Evolutionary conservation across 2,113 vertebrate species (phyloP).

Genomic region (Sebastes fasciatus): DNA sequence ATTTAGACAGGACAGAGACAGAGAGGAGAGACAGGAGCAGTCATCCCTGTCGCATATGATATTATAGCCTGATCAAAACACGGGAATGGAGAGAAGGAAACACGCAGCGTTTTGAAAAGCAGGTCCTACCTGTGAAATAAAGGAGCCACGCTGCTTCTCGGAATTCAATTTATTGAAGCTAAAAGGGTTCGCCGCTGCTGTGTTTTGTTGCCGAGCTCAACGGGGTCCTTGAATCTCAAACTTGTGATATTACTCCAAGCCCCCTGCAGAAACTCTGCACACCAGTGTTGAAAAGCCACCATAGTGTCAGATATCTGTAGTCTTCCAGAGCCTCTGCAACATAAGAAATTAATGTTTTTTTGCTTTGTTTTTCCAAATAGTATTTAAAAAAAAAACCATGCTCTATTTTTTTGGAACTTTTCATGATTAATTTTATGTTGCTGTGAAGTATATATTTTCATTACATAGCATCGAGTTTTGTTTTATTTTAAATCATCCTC

Average conservation of each 20-base stretch:
- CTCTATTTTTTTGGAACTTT: neutral
- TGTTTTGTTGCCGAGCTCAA: constrained; percentile 39
- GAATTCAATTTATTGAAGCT: constrained; percentile 58
- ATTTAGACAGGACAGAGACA: constrained; percentile 58
- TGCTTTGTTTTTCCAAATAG: neutral
- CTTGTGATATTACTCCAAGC: constrained; percentile 32
- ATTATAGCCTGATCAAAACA: constrained; percentile 73
- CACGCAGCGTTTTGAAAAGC: constrained; percentile 40
- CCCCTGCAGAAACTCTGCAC: neutral
- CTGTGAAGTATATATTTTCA: neutral
- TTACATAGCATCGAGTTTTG: neutral
- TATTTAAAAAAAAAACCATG: neutral
- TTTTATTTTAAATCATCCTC: neutral
- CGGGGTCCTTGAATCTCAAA: constrained; percentile 35
- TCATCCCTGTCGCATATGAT: constrained; percentile 68
- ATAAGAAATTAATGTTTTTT: neutral
- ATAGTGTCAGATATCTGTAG: neutral
- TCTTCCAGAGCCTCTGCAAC: neutral
- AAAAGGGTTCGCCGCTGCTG: constrained; percentile 20
- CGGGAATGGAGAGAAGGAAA: constrained; percentile 19
- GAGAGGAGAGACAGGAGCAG: constrained; percentile 53
- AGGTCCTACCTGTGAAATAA: constrained; percentile 45
- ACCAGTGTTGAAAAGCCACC: constrained; percentile 20
- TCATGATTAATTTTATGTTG: too few species aligned
- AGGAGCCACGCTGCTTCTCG: constrained; percentile 41